Percentiles rank a stretch among this genome's conserved stretches.
Evolutionary conservation across 2,797 vertebrate species (phyloP).

Genomic region (Cyclura pinguis): DNA sequence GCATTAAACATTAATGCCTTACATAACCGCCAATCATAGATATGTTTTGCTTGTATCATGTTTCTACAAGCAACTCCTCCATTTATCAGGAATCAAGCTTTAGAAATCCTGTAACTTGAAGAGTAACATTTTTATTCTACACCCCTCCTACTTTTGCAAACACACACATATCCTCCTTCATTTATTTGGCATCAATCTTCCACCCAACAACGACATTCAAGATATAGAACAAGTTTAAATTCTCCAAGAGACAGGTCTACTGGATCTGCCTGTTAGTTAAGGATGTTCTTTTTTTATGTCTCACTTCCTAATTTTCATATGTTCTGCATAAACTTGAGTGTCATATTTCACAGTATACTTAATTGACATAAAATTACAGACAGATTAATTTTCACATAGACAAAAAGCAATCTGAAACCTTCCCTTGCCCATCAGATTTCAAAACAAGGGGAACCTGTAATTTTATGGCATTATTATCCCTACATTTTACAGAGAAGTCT

Average conservation of each 20-base stretch:
- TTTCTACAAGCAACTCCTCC: conserved; percentile 9
- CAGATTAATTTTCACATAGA: conserved; percentile 61
- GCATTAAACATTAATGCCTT: background rate
- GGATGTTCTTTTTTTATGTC: conserved; percentile 56
- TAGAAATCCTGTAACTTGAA: conserved; percentile 10
- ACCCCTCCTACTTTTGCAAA: too few species aligned
- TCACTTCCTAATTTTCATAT: conserved; percentile 43
- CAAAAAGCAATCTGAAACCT: conserved; percentile 50
- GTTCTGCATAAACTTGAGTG: conserved; percentile 45
- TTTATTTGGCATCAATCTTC: background rate
- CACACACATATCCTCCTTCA: background rate
- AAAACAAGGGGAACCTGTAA: conserved; percentile 69
- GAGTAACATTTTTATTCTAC: background rate
- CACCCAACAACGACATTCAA: conserved; percentile 40
- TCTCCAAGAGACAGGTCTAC: conserved; percentile 39
- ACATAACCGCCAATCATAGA: background rate
- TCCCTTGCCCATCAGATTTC: conserved; percentile 48
- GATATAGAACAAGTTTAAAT: conserved; percentile 45
- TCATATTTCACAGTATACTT: conserved; percentile 69
- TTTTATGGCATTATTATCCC: conserved; percentile 65
- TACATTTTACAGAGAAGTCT: conserved; percentile 59
- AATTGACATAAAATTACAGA: conserved; percentile 46
- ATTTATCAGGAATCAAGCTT: conserved; percentile 16
- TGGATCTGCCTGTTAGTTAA: conserved; percentile 54
- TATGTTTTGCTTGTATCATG: background rate